Conservation (phyloP, 2,113 vertebrate species). For the Podocnemis expansa region DNA sequence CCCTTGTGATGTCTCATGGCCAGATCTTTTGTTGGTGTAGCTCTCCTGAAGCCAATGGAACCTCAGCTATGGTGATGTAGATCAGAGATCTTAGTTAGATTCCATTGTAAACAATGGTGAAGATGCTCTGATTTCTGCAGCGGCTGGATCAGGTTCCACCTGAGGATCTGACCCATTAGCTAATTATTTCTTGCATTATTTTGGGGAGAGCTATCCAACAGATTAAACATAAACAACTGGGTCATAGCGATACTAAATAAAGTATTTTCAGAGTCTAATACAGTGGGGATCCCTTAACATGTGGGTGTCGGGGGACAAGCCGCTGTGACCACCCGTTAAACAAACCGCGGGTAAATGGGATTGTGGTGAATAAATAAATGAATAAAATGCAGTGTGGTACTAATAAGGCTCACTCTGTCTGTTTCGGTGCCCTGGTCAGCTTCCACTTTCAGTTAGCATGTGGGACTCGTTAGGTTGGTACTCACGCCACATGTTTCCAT, state of each 20-base stretch:
- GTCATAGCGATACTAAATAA: neutral
- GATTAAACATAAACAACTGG: neutral
- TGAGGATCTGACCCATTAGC: neutral
- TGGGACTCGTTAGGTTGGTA: too few species aligned
- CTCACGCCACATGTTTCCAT: too few species aligned
- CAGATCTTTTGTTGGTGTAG: accelerated
- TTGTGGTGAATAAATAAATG: too few species aligned
- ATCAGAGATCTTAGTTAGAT: neutral
- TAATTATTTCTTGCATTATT: neutral
- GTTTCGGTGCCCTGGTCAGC: too few species aligned
- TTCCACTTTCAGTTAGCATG: too few species aligned
- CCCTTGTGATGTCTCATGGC: neutral
- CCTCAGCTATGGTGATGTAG: neutral
- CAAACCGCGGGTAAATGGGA: too few species aligned
- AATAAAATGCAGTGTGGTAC: too few species aligned
- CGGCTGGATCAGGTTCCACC: neutral
- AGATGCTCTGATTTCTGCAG: neutral
- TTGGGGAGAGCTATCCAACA: neutral
- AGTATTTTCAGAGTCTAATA: accelerated
- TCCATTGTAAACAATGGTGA: neutral
- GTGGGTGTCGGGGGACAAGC: too few species aligned
- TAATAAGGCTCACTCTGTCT: too few species aligned
- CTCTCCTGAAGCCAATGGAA: neutral
- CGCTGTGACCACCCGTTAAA: too few species aligned
- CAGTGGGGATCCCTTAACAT: too few species aligned